These are phyloP conservation scores for Emydocephalus ijimae DNA, from an alignment of 2,113 vertebrate genomes.

Conservation along the genomic window DNA sequence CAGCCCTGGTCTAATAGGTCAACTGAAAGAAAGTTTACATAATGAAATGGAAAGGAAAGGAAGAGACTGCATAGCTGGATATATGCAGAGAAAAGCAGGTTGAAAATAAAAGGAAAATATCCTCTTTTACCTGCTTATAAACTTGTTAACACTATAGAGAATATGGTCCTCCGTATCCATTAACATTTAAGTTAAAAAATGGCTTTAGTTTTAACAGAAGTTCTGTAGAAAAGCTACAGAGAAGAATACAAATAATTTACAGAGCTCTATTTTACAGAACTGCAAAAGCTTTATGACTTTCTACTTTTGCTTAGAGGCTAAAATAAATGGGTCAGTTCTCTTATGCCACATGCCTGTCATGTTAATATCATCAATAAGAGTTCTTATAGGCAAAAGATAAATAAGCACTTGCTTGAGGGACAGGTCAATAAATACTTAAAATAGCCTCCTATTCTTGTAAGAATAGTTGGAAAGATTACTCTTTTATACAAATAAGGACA, in stretches of 20 bases:
- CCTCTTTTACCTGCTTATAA: neutral
- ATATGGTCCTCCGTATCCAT: neutral
- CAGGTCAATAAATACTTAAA: slow-evolving; percentile 29
- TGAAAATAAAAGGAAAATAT: neutral
- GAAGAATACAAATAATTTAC: neutral
- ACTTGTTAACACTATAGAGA: neutral
- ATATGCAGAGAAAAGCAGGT: neutral
- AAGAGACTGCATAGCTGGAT: neutral
- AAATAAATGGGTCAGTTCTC: slow-evolving; percentile 1
- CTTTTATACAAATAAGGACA: slow-evolving; percentile 9
- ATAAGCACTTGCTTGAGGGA: neutral
- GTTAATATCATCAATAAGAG: neutral
- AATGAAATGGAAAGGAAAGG: neutral
- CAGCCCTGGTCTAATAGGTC: neutral
- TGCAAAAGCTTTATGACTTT: neutral
- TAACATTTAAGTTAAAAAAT: neutral
- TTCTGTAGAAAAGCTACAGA: neutral
- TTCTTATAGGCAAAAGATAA: slow-evolving; percentile 26
- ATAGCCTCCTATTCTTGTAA: slow-evolving; percentile 35
- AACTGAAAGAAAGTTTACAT: neutral
- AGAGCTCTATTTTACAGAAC: neutral
- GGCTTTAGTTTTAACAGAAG: neutral
- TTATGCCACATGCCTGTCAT: neutral
- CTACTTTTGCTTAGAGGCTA: neutral
- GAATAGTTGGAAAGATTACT: slow-evolving; percentile 39